These are phyloP conservation scores for Zosterops borbonicus DNA, from an alignment of 2,113 vertebrate species.

Conservation along the genomic window DNA sequence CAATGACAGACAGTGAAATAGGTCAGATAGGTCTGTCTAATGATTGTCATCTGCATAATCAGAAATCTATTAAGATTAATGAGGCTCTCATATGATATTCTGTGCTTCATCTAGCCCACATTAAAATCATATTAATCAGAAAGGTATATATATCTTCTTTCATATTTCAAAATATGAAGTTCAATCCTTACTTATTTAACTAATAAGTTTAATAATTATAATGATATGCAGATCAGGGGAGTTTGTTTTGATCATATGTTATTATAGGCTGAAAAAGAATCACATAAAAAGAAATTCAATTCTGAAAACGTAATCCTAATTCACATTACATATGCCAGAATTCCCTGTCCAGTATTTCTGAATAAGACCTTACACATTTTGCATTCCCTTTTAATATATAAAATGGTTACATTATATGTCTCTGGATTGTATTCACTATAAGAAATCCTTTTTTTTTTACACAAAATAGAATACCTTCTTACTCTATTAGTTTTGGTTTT, in stretches of 20 bases:
- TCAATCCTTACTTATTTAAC: background rate
- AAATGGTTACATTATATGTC: background rate
- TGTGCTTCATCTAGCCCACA: background rate
- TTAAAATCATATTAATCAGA: conserved; percentile 58
- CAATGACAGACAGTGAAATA: background rate
- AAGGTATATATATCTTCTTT: background rate
- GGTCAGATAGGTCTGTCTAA: background rate
- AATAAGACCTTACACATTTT: background rate
- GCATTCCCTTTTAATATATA: background rate
- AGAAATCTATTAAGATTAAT: conserved; percentile 53
- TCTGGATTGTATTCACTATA: background rate
- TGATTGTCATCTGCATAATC: conserved; percentile 37
- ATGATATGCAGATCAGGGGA: background rate
- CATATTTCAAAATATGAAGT: background rate
- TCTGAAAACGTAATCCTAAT: background rate
- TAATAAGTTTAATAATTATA: background rate
- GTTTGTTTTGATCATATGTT: background rate
- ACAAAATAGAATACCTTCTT: background rate
- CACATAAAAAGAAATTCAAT: background rate
- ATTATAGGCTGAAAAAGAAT: background rate
- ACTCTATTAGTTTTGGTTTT: background rate
- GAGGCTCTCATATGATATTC: background rate
- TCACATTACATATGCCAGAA: background rate
- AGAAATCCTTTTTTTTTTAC: background rate
- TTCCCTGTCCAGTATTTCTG: background rate